Evolutionary conservation across 2,888 invertebrate species (phyloP).

Genomic region (Aelia acuminata): DNA sequence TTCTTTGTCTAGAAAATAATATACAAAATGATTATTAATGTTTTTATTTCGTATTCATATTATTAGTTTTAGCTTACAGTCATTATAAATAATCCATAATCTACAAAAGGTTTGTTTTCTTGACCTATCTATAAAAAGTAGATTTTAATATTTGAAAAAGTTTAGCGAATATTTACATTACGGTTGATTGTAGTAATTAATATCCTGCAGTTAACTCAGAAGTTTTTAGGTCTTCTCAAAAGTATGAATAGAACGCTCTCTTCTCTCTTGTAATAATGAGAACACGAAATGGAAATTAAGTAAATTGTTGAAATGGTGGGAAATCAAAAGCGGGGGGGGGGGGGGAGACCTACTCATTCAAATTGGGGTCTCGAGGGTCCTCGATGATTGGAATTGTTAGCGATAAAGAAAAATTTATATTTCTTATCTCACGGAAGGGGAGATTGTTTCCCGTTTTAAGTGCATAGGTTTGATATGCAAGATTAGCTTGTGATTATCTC

Average conservation of each 20-base stretch:
- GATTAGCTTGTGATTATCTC: not conserved
- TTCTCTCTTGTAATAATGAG: not conserved
- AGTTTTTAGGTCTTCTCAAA: too few species aligned
- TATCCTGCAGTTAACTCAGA: too few species aligned
- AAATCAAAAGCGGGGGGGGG: conserved; percentile 1
- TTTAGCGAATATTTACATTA: too few species aligned
- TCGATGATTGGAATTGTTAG: not conserved
- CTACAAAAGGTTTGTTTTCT: too few species aligned
- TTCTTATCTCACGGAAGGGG: conserved; percentile 9
- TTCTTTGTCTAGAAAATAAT: too few species aligned
- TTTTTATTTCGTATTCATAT: too few species aligned
- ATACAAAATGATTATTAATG: too few species aligned
- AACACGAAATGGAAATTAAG: not conserved
- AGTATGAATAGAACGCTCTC: not conserved
- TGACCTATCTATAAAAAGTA: too few species aligned
- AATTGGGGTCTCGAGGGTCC: not conserved
- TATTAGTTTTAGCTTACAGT: too few species aligned
- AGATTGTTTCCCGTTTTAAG: not conserved
- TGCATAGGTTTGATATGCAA: not conserved
- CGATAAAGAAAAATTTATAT: not conserved
- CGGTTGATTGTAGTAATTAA: too few species aligned
- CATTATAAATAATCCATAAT: too few species aligned
- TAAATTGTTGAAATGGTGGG: not conserved
- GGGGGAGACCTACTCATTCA: not conserved
- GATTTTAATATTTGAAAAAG: too few species aligned